These are phyloP conservation scores for Nanger granti DNA, from an alignment of 2,113 vertebrate species.

Conservation along the genomic window DNA sequence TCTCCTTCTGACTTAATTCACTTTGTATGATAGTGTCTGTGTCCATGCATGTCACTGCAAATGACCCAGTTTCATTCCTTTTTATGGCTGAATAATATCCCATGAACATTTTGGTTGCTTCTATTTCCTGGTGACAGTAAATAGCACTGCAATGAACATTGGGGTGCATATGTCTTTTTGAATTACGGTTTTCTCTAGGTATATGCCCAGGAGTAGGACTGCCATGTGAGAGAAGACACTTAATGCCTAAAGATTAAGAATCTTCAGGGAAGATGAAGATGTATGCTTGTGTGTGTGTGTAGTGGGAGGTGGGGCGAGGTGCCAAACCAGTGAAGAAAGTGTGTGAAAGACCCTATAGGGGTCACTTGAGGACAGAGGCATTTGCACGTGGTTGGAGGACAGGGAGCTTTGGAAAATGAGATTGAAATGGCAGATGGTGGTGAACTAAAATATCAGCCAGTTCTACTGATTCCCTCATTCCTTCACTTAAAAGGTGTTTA, in stretches of 20 bases:
- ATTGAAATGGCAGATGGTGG: not conserved
- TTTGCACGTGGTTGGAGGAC: not conserved
- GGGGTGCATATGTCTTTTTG: not conserved
- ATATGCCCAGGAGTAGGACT: not conserved
- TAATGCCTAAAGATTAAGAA: not conserved
- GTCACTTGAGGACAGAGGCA: not conserved
- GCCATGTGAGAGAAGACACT: not conserved
- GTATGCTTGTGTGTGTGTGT: not conserved
- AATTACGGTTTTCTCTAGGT: not conserved
- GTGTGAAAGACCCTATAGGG: not conserved
- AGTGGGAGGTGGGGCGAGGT: not conserved
- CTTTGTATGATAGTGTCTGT: not conserved
- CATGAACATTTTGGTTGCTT: not conserved
- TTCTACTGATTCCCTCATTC: not conserved
- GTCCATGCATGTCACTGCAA: not conserved
- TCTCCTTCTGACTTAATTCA: not conserved
- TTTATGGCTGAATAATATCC: not conserved
- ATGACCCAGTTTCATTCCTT: not conserved
- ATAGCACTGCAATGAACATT: not conserved
- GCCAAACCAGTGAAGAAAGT: not conserved
- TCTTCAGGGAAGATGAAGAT: not conserved
- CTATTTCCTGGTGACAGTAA: not conserved
- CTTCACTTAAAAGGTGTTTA: not conserved
- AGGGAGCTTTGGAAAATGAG: not conserved
- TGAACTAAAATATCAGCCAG: not conserved